Conservation (phyloP, 2,888 invertebrate genomes). For the Noctua pronuba region DNA sequence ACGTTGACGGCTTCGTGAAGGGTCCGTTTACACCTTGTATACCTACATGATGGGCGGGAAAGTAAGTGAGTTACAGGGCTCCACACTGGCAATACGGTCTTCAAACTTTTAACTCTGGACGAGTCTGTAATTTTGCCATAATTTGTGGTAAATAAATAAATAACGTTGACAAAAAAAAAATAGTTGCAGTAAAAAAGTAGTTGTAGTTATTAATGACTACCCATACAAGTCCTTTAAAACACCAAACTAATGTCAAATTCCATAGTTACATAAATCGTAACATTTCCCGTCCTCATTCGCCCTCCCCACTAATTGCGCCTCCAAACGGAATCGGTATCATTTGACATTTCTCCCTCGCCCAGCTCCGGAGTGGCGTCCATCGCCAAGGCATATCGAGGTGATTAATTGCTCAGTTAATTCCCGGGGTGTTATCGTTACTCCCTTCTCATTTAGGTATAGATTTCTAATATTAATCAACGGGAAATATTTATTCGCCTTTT, state of each 20-base stretch:
- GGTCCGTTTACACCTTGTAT: too few relatives aligned
- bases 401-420: slow-evolving; percentile 55
- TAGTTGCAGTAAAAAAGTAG: too few relatives aligned
- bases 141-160: too few relatives aligned
- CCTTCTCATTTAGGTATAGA: slow-evolving; percentile 24
- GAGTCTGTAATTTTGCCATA: too few relatives aligned
- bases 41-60: too few relatives aligned
- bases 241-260: background rate
- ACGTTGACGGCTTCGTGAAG: too few relatives aligned
- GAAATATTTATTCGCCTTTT: slow-evolving; percentile 1
- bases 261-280: background rate
- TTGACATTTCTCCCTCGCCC: slow-evolving; percentile 44
- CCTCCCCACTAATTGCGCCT: slow-evolving; percentile 44
- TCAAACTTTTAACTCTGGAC: too few relatives aligned
- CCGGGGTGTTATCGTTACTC: slow-evolving; percentile 17
- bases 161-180: too few relatives aligned
- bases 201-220: background rate
- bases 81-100: too few relatives aligned
- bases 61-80: too few relatives aligned
- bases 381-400: slow-evolving; percentile 41
- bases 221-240: background rate
- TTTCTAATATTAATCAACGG: slow-evolving; percentile 4
- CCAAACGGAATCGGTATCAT: slow-evolving; percentile 36
- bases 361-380: slow-evolving; percentile 13
- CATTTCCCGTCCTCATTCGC: slow-evolving; percentile 21